Base-by-base conservation (phyloP, 2,888 invertebrate genomes). In the Bursaphelenchus okinawaensis region DNA sequence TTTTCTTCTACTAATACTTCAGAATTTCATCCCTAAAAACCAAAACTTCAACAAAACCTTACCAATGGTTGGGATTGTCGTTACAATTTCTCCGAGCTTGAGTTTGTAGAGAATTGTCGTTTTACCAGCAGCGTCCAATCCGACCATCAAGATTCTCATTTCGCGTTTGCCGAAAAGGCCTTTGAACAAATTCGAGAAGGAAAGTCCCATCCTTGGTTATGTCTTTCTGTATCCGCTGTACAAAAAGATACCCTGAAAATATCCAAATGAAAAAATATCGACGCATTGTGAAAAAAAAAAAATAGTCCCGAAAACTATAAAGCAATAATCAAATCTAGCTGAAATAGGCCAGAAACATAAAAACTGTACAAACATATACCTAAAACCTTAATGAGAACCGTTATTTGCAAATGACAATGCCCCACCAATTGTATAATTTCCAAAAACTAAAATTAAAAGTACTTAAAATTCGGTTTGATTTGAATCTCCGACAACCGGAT, bases 161-260 rank as follows among this genome's bases (percentile, higher is more conserved):
- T 98, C 95, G 85, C 95, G 96, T 88, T 96, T 98, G 88, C 98
- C 96, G 87, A 98, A 96, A 81, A 98, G 91, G 88, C 94, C 92
- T 89, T 93, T 93, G 88, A 98, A 96, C 86, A 98, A 88, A 87
- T 90, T 92, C 84, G 91, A 90, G 87, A 96, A 93, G 87, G 92
- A 89, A 88, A 92, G 93, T 87, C 96, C 95, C 96, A 96, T 96
- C 54, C n/a, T 52, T 64, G 58, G 20, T 26, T 26, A n/a, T n/a
- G 1, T 40, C 40, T 40, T 40, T 40, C n/a, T 40, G 40, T 40
- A 40, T 40, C 40, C 40, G n/a, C 40, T 40, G n/a, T 40, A 40
- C 40, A 40, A 40, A 40, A 40, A 40, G 40, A 40, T 40, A 40
- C 40, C 40, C 40, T 40, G 40, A 40, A 40, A 4, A 12, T 16